A percentile compares a stretch with the other conserved stretches of the same genome.
phyloP scores from a whole-genome alignment of 2,113 vertebrate species.

The Oryzias javanicus region DNA sequence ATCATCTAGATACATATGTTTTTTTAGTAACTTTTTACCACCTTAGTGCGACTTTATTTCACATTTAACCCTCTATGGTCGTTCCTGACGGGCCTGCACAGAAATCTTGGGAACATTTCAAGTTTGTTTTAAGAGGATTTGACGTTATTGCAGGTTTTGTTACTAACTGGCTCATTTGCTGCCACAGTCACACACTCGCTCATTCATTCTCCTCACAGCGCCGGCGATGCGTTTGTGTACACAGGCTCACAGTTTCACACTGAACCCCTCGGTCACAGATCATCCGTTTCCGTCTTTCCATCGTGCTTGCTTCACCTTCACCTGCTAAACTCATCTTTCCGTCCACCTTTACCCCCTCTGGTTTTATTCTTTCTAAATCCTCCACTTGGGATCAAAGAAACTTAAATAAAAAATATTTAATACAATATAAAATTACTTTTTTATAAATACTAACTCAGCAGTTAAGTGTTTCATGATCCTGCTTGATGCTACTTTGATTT shows the following conservation, averaged over 20 bases:
- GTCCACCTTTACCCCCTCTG: neutral
- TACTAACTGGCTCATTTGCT: conserved; percentile 39
- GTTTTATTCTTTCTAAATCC: conserved; percentile 17
- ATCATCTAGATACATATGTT: neutral
- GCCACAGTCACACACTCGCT: neutral
- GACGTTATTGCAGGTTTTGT: conserved; percentile 11
- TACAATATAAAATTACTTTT: neutral
- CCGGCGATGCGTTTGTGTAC: conserved; percentile 30
- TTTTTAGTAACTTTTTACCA: conserved; percentile 2
- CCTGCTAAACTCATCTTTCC: conserved; percentile 1
- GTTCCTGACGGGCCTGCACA: conserved; percentile 5
- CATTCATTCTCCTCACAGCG: conserved; percentile 6
- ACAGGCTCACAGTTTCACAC: conserved; percentile 46
- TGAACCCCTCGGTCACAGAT: conserved; percentile 19
- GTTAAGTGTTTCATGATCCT: neutral
- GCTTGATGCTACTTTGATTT: no score
- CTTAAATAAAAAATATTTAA: neutral
- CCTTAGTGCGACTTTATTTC: conserved; percentile 19
- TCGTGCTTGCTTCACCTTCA: conserved; percentile 21
- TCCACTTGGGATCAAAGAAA: conserved; percentile 21
- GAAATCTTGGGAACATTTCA: neutral
- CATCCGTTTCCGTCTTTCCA: conserved; percentile 14
- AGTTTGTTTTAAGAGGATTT: conserved; percentile 15
- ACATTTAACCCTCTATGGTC: neutral
- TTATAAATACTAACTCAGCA: neutral